phyloP scores from a whole-genome alignment of 2,113 vertebrate species.

The Merops nubicus region DNA sequence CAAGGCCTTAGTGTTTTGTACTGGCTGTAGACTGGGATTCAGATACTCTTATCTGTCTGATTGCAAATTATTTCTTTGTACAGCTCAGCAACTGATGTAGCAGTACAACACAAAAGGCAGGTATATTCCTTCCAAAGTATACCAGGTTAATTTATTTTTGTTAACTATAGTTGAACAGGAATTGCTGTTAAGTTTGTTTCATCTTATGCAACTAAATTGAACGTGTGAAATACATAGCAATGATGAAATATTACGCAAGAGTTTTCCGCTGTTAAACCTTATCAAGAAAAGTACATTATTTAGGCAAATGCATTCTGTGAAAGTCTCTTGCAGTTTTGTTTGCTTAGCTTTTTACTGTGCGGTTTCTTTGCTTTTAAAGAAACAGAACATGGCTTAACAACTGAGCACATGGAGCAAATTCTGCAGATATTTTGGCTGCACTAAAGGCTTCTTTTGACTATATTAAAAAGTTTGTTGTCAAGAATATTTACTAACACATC shows the following conservation, averaged over 20 bases:
- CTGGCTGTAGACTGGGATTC: background rate
- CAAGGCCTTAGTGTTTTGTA: background rate
- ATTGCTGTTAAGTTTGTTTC: background rate
- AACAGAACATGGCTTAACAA: conserved; percentile 7
- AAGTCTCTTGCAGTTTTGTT: background rate
- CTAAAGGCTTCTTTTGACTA: conserved; percentile 6
- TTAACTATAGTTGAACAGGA: background rate
- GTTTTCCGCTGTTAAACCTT: background rate
- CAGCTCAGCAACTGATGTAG: background rate
- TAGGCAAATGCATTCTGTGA: background rate
- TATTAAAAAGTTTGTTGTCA: conserved; percentile 37
- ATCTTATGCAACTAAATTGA: background rate
- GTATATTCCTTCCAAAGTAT: background rate
- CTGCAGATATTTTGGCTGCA: conserved; percentile 35
- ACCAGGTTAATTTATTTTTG: background rate
- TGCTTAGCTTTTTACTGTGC: background rate
- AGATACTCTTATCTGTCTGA: background rate
- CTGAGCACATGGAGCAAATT: background rate
- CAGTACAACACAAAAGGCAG: background rate
- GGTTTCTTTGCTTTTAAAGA: conserved; percentile 26
- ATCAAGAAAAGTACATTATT: background rate
- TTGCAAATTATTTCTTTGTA: background rate
- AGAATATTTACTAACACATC: conserved; percentile 36
- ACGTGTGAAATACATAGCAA: background rate
- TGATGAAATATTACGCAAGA: background rate